Base-by-base conservation (phyloP, 2,888 invertebrate species). In the Drosophila mimica region DNA sequence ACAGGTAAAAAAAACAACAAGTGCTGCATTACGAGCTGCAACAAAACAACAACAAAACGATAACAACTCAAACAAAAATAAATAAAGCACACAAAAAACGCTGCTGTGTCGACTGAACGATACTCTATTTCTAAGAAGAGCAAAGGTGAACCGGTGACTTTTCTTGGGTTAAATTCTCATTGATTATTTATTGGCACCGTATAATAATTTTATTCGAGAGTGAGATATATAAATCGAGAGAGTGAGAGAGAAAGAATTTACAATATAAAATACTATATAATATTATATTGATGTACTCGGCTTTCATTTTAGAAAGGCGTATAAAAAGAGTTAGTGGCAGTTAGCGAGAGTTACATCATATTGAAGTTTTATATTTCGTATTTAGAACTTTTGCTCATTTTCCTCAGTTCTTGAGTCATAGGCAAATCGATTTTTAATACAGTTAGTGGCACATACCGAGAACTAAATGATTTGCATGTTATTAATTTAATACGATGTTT, bases 1-100 rank as follows among this genome's bases (percentile, higher is more conserved):
- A 43, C 65, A 69, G 64, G 65, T 65, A 61, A 51, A 76, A 25
- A 51, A 69, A 51, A 48, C 31, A 63, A 65, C 57, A 49, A 61
- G n/a, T 33, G 60, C 52, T 43, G 48, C 53, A 74, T 63, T 73
- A 63, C 61, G 46, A 56, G 63, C 48, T 51, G 57, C 30, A 52
- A 65, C n/a, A 53, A 68, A 57, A 40, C 15, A 56, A 54, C 49
- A 74, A 59, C 61, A 56, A 59, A 65, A 53, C 52, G 40, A 56
- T 53, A 62, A 69, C 61, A 66, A 36, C 11, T 11, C 40, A 73
- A 64, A 34, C 34, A 34, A 46, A 20, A 4, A 52, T 52, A 64
- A 61, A 70, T 31, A 64, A 49, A n/a, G 48, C 49, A 6, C 9
- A 28, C 0, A 25, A n/a, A 20, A 57, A 17, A 3, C 46, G 30